Evolutionary conservation across 1,140 invertebrate species (phyloP), one percentile per base, ranked within the genome.

Genomic region (Danaus melanippus): DNA sequence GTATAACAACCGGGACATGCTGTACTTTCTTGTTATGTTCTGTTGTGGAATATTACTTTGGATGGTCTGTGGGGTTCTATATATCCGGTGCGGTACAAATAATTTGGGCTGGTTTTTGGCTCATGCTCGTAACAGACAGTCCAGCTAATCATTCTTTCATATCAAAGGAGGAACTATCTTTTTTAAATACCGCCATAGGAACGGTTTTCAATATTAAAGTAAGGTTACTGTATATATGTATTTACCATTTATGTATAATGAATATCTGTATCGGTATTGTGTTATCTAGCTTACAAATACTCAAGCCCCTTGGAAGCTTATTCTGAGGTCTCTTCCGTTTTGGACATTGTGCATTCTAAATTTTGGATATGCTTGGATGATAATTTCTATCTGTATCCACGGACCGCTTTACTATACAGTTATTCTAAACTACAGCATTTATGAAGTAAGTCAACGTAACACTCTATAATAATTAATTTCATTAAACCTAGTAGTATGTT

Each of bases 21-120:
- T 87, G 91, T 2, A 90, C 92, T 11, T 90, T 92, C 64, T 67
- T 91, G 4, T 69, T 92, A 2, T 91, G 91, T 58, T 90, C 90
- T 11, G 81, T 76, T 10, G 76, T 91, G 10, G 89, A 89, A 9
- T 88, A 86, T 50, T 80, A 80, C 12, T 88, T 81, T 0, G 91
- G 92, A 32, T 95, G 93, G 93, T 88, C 89, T n/a, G 88, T 90
- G 62, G 91, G 92, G 2, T 95, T 93, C 76, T 94, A 94, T 56
- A 75, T 91, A 4, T 90, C 90, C 4, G 93, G 91, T 47, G 80
- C 84, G 7, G 69, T 90, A 2, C 91, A 91, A 62, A 58, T 92
- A 0, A n/a, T 90, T 6, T 93, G 92, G 85, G 89, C 88, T 40
- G 66, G 78, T 0, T 17, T 90, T 0, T 95, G 92, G 92, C 82